Percentiles rank a stretch among this genome's conserved stretches.
phyloP scores from a whole-genome alignment of 2,113 vertebrate species.

The Talpa occidentalis region DNA sequence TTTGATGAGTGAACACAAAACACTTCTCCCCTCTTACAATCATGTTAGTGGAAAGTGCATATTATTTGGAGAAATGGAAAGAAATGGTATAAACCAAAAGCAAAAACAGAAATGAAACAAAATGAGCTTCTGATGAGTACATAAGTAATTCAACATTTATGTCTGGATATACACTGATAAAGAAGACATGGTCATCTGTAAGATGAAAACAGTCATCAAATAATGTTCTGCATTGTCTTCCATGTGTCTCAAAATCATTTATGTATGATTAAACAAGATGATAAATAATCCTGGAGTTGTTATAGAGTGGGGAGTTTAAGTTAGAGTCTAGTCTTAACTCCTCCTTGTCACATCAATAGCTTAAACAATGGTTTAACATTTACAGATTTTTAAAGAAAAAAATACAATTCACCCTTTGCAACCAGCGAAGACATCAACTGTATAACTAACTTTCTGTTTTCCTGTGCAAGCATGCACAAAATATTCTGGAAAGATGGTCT shows the following conservation, averaged over 20 bases:
- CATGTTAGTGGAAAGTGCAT: not conserved
- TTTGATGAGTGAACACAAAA: conserved; percentile 8
- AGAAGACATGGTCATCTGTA: not conserved
- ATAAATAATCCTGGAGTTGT: not conserved
- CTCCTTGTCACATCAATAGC: not conserved
- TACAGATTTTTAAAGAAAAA: not conserved
- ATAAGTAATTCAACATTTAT: conserved; percentile 18
- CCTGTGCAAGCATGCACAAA: not conserved
- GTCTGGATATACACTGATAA: not conserved
- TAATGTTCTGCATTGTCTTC: not conserved
- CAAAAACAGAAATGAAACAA: not conserved
- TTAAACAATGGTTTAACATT: not conserved
- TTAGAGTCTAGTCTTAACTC: not conserved
- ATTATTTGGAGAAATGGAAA: conserved; percentile 4
- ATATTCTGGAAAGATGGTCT: not conserved
- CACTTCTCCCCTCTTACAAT: not conserved
- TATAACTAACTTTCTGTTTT: not conserved
- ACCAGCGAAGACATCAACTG: not conserved
- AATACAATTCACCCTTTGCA: not conserved
- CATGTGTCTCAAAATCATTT: not conserved
- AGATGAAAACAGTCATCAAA: not conserved
- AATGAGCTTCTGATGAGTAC: not conserved
- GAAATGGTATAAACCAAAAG: not conserved
- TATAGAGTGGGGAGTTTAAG: too few species aligned
- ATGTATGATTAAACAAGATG: not conserved